These are phyloP conservation scores for Cryptops parisi DNA, from an alignment of 2,888 invertebrate species.

Conservation along the genomic window DNA sequence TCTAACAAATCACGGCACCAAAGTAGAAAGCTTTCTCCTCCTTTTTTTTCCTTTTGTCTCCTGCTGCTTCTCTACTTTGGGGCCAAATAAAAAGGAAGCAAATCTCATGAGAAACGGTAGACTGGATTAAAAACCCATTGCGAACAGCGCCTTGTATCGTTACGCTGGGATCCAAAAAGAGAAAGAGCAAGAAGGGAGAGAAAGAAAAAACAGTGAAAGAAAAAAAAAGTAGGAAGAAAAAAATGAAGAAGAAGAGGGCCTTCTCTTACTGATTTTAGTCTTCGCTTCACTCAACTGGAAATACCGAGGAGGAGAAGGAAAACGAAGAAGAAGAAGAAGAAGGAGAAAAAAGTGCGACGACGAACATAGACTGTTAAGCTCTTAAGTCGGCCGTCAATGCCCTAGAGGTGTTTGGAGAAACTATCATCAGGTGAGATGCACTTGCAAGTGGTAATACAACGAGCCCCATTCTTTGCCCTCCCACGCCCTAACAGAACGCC, in stretches of 20 bases:
- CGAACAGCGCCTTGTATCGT: neutral
- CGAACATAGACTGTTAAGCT: conserved; percentile 8
- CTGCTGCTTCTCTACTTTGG: neutral
- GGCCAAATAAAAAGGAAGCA: neutral
- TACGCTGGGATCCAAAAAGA: too few relatives aligned
- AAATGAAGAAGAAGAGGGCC: too few relatives aligned
- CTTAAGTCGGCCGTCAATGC: conserved; percentile 1
- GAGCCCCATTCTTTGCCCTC: too few relatives aligned
- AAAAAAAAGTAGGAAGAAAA: neutral
- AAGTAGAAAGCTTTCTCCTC: too few relatives aligned
- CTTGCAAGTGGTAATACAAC: neutral
- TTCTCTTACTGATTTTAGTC: too few relatives aligned
- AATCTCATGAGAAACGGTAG: neutral
- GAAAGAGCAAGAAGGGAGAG: neutral
- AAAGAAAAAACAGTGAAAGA: neutral
- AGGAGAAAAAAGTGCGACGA: conserved; percentile 1
- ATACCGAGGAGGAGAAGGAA: too few relatives aligned
- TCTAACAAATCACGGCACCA: too few relatives aligned
- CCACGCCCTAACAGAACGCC: too few relatives aligned
- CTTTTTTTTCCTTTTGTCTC: neutral
- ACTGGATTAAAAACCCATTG: conserved; percentile 12
- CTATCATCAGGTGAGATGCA: neutral
- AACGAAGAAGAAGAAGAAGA: neutral
- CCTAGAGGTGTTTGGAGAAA: conserved; percentile 1
- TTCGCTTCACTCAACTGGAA: too few relatives aligned